Evolutionary conservation across 2,888 invertebrate species (phyloP).

Genomic region (Allolobophora icterica): DNA sequence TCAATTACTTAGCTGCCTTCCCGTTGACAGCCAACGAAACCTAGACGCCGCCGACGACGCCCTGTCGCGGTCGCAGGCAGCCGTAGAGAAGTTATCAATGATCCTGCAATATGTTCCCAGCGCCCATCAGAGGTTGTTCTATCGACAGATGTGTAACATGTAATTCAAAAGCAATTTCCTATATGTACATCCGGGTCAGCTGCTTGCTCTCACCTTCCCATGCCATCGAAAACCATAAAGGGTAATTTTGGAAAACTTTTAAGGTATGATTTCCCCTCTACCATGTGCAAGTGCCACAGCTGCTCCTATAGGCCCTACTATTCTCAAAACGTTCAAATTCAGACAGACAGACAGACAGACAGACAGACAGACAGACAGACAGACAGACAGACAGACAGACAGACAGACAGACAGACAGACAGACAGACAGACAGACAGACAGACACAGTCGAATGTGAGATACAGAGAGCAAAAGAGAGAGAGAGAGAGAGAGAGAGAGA

Average conservation of each 20-base stretch:
- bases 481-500: no score
- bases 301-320: not conserved
- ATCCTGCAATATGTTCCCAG: not conserved
- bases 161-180: slow-evolving; percentile 2
- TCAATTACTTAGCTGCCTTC: slow-evolving; percentile 17
- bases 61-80: not conserved
- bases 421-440: not conserved
- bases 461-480: no score
- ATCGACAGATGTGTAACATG: not conserved
- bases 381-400: not conserved
- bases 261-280: not conserved
- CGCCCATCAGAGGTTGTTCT: not conserved
- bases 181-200: not conserved
- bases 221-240: not conserved
- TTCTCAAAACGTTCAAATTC: not conserved
- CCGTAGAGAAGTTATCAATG: not conserved
- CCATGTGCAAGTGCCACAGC: not conserved
- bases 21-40: slow-evolving; percentile 8
- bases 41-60: not conserved
- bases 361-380: not conserved
- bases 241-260: not conserved
- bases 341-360: not conserved
- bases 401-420: not conserved
- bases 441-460: no score
- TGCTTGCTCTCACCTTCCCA: not conserved